These are phyloP conservation scores for Danio rerio DNA, from an alignment of 2,113 vertebrate species.

Conservation along the genomic window DNA sequence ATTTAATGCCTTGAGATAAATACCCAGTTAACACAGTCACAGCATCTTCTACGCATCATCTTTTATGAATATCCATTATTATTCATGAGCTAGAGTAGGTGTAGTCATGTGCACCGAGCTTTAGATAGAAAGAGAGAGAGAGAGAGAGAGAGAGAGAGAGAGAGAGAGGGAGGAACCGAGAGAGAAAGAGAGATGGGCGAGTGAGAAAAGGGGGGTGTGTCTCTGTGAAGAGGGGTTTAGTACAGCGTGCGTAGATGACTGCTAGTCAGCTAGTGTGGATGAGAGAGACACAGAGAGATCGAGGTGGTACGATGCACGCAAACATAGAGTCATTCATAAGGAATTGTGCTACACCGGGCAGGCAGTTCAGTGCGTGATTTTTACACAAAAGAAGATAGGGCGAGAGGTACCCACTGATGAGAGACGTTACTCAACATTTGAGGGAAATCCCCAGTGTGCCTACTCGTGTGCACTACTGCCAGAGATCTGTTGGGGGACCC, in stretches of 20 bases:
- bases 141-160: conserved; percentile 78
- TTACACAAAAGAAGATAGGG: conserved; percentile 70
- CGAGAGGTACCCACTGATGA: conserved; percentile 90
- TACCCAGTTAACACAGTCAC: conserved; percentile 26
- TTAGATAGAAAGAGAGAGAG: conserved; percentile 79
- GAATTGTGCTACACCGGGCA: not conserved
- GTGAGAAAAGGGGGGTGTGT: conserved; percentile 75
- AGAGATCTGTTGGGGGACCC: conserved; percentile 80
- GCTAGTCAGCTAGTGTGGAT: conserved; percentile 68
- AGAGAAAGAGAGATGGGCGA: conserved; percentile 74
- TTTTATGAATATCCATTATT: conserved; percentile 89
- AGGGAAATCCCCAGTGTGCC: conserved; percentile 87
- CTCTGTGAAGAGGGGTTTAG: conserved; percentile 68
- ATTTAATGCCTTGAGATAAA: conserved; percentile 12
- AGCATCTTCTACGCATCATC: conserved; percentile 64
- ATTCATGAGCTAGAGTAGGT: conserved; percentile 91
- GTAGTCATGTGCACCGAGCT: conserved; percentile 92
- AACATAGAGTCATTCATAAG: conserved; percentile 26
- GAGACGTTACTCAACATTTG: conserved; percentile 83
- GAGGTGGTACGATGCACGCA: conserved; percentile 14
- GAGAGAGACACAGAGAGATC: conserved; percentile 31
- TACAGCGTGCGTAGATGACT: conserved; percentile 61
- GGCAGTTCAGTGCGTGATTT: conserved; percentile 55
- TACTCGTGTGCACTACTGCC: conserved; percentile 81
- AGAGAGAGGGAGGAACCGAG: conserved; percentile 80